Base-by-base conservation (phyloP, 2,888 invertebrate genomes). In the Alentia gelatinosa region DNA sequence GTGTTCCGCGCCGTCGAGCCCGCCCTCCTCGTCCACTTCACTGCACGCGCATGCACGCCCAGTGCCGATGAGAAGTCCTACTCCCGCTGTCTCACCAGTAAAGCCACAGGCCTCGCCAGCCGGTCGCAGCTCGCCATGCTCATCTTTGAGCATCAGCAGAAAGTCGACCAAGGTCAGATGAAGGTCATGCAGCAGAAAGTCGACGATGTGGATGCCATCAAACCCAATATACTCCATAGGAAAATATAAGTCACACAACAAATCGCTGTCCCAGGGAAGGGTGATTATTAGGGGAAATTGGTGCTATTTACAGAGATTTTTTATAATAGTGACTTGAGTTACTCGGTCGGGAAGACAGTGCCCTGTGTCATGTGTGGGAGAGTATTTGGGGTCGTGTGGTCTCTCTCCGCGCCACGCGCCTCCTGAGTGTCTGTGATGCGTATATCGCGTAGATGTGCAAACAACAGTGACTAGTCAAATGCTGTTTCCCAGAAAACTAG, bases 1-100 rank as follows among this genome's bases (percentile, higher is more conserved):
- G 97, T 97, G 79, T 97, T 98, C 95, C 97, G 98, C 90, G 98
- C 98, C 39, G 97, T 98, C 9, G 98, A 98, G 95, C 98, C 98
- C 86, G 97, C 97, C 93, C 96, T 98, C 68, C 97, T 97, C 94
- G 96, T 97, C 89, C 95, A 96, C 90, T 96, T 97, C 95, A 94
- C 94, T 75, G 93, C 94, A 35, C 92, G 94, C 15, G 93, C 93
- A 3, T 96, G 96, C 92, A 92, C 93, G 26, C 93, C 94, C 0
- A 92, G 50, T n/a, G 84, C 93, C 1, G 92, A 93, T 5, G 91
- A 92, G 0, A 91, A 91, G 0, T 86, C 56, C 12, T 94, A 94
- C 90, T 93, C 94, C 26, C 92, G 94, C 12, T 96, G 96, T 90
- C 89, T 94, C 26, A 92, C 93, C 15, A 93, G 95, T 26, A 93